Evolutionary conservation across 2,888 invertebrate species (phyloP), one percentile per base, ranked within the genome.

Genomic region (Drosophila histrio): DNA sequence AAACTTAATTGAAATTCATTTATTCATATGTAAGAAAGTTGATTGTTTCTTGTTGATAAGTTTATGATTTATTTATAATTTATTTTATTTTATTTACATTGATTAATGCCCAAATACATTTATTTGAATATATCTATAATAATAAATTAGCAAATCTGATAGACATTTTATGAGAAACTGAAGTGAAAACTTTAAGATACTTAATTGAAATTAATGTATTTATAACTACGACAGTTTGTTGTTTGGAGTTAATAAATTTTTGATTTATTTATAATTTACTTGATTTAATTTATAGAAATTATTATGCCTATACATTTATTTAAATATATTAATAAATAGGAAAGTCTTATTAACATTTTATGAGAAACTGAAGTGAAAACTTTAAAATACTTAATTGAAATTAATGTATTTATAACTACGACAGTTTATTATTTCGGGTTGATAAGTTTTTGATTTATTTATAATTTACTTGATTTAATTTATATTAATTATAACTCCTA

Each of bases 391-490:
- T 38, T 5, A 11, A 8, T 38, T 38, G 17, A 38, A 11, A 11
- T 19, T 8, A 4, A 19, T 30, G 2, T 13, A 30, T 9, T 17
- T n/a, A 19, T 17, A 46, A 2, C 30, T 21, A 30, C 21, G 28
- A n/a, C 17, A 19, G 19, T 19, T 47, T 21, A 28, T 19, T 2
- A 19, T 32, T 30, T 15, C 19, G 8, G 3, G 30, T 30, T 28
- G 26, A 28, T 44, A 17, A 6, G 17, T 11, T 46, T 13, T 32
- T 21, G 21, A 21, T 47, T 47, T 32, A 19, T 30, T 32, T 47
- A 26, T 47, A 15, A 13, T 47, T 47, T 47, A 13, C 13, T 32
- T 47, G 3, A 32, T 47, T 47, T 32, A 4, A 32, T 38, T 52
- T 21, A n/a, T 21, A 21, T 38, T n/a, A n/a, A n/a, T n/a, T n/a